phyloP scores from a whole-genome alignment of 2,888 invertebrate genomes.

The Eupithecia inturbata region DNA sequence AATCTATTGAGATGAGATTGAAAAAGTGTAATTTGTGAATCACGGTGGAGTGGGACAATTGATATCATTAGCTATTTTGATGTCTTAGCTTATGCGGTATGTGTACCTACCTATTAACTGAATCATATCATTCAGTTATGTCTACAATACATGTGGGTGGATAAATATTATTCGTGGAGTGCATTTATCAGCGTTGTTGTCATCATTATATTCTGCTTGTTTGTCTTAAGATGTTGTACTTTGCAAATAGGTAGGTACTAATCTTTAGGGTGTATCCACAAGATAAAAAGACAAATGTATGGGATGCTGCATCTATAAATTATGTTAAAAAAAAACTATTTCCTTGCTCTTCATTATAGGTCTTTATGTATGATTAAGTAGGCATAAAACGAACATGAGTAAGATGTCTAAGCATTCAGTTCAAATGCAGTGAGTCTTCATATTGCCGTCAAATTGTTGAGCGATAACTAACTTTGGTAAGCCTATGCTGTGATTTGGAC shows the following conservation, averaged over 20 bases:
- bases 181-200: conserved; percentile 7
- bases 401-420: background rate
- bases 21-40: background rate
- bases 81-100: background rate
- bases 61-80: background rate
- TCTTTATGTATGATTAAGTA: background rate
- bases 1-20: background rate
- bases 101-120: background rate
- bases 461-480: background rate
- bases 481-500: background rate
- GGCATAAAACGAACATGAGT: background rate
- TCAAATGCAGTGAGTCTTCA: background rate
- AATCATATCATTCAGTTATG: conserved; percentile 6
- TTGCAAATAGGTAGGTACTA: background rate
- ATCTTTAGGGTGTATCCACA: background rate
- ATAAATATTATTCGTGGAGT: background rate
- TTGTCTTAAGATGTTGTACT: background rate
- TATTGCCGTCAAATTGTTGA: background rate
- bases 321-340: no score
- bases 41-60: background rate
- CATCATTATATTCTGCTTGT: conserved; percentile 1
- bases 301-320: no score
- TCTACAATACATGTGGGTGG: conserved; percentile 3
- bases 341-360: no score
- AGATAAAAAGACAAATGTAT: no score